Evolutionary conservation across 2,888 invertebrate species (phyloP), one percentile per base, ranked within the genome.

Genomic region (Philereme vetulata): DNA sequence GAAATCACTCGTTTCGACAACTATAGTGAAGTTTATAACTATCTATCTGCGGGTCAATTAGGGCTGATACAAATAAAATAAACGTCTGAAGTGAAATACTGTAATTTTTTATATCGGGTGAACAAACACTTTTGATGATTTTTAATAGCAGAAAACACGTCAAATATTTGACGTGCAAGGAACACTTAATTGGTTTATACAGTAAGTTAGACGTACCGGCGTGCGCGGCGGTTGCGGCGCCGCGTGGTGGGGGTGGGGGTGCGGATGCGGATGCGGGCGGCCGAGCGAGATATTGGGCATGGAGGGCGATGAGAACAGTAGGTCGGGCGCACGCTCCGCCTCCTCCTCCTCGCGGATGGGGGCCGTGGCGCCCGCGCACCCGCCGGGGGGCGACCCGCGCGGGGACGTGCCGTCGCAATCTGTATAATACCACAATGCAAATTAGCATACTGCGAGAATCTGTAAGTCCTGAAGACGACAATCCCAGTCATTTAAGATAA

Each of bases 211-310:
- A 44, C 69, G 93, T 93, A 63, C 88, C 60, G 63, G 60, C 86
- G 67, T 81, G 21, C 91, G 73, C 76, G 59, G 87, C 81, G 71
- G 72, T 89, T 93, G 51, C 44, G 62, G 68, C 81, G 66, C 87
- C 82, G 70, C 72, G 89, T 93, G 50, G 48, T 64, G 67, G 81
- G 64, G 72, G 75, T 51, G 56, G 72, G 94, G 90, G 75, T 93
- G 96, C 61, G 96, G 82, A 34, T 59, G 97, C 97, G 77, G 97
- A 94, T 63, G 96, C 68, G 97, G 97, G 75, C 97, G 94, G 59
- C 97, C 98, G 76, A 98, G 93, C 65, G 98, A 98, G 84, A 98
- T 98, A 93, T 98, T 98, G 78, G 98, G 98, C 96, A 98, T 96
- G 77, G 98, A 98, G 59, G 98, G 98, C 76, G 98, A 98, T 75